Percentiles rank a stretch among this genome's conserved stretches.
Conservation (phyloP, 2,888 invertebrate genomes). For the Helleia helle region DNA sequence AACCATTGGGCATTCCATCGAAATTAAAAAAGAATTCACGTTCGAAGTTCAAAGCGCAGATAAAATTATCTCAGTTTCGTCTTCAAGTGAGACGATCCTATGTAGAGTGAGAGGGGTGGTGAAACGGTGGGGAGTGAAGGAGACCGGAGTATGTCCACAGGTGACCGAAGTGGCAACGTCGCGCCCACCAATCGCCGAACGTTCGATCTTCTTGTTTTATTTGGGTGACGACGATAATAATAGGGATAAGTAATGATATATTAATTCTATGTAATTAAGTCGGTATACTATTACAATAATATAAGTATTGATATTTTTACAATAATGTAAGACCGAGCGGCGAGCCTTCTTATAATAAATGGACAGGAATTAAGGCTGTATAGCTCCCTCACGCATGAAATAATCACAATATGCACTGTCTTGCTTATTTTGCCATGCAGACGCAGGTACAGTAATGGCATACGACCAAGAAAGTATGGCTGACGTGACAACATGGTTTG, state of each 20-base stretch:
- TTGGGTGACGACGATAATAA: constrained; percentile 11
- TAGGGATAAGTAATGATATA: constrained; percentile 11
- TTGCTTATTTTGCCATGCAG: neutral
- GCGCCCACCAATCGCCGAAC: constrained; percentile 65
- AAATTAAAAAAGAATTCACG: constrained; percentile 49
- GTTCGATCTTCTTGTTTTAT: constrained; percentile 42
- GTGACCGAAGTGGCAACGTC: constrained; percentile 62
- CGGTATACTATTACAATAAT: too few relatives aligned
- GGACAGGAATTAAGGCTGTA: too few relatives aligned
- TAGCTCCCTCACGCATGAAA: too few relatives aligned
- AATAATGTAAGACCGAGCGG: too few relatives aligned
- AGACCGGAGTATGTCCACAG: constrained; percentile 42
- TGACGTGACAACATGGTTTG: too few relatives aligned
- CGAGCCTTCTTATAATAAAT: too few relatives aligned
- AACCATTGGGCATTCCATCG: constrained; percentile 38
- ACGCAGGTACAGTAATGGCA: neutral
- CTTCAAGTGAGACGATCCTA: constrained; percentile 69
- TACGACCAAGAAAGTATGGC: too few relatives aligned
- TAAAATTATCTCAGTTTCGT: constrained; percentile 70
- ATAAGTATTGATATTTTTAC: too few relatives aligned
- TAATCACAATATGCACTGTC: too few relatives aligned
- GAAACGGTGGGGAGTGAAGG: constrained; percentile 11
- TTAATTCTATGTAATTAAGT: neutral
- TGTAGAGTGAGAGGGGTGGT: neutral
- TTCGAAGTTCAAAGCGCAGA: constrained; percentile 62